Base-by-base conservation (phyloP, 1,140 invertebrate genomes). In the Araneus ventricosus region DNA sequence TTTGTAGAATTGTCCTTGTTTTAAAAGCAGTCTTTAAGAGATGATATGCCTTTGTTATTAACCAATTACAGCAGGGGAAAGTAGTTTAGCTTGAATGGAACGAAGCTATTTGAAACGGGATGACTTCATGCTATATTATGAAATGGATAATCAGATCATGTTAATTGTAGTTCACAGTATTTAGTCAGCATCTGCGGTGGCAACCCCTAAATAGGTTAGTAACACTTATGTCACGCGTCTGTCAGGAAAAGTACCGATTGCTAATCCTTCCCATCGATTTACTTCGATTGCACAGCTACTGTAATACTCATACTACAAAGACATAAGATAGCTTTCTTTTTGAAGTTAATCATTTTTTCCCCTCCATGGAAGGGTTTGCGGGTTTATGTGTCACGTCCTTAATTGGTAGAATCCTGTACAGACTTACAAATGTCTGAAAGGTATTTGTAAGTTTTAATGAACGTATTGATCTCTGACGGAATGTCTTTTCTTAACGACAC, bases 331-430 rank as follows among this genome's bases (percentile, higher is more conserved):
- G 20, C 22, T 61, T 61, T 37, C 30, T 75, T 75, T 34, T 34
- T 75, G 30, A 52, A 10, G 10, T 75, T 5, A 75, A 75, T 75
- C 70, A 30, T 75, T 75, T 75, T 75, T 75, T 75, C 20, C 24
- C 8, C 27, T 75, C 30, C 22, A 30, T 75, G 34, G 34, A 34
- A 20, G 6, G 20, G 20, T 22, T 75, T 20, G 4, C 70, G 30
- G 34, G 70, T 75, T 75, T 75, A 37, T 75, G 70, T 75, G 70
- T 75, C 70, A 75, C 17, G 70, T 75, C 70, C 70, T 75, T 75
- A 75, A 75, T 75, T 75, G 70, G 70, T 10, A 34, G 70, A 37
- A 20, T 67, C 24, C 27, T 4, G 14, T 8, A n/a, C n/a, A n/a
- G n/a, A n/a, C n/a, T n/a, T n/a, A n/a, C n/a, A n/a, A 8, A 67